Evolutionary conservation across 2,888 invertebrate species (phyloP).

Genomic region (Drosophila pseudotakahashii): DNA sequence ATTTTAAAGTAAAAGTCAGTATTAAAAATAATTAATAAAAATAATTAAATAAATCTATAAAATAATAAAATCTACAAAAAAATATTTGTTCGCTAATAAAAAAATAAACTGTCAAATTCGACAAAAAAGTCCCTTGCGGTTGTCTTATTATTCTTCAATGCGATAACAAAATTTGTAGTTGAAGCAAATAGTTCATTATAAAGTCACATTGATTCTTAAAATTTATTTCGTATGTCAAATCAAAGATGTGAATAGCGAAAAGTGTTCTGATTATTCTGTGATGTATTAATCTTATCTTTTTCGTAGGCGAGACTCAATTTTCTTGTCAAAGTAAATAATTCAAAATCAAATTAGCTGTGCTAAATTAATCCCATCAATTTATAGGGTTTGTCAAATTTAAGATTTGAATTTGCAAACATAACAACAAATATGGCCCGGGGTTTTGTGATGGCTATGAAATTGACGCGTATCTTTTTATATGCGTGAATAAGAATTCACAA

Average conservation of each 20-base stretch:
- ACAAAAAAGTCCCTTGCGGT: neutral
- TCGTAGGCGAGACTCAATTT: neutral
- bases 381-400: constrained; percentile 2
- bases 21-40: no score
- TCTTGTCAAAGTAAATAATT: constrained; percentile 25
- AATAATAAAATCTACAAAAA: no score
- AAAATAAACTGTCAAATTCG: neutral
- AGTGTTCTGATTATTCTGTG: constrained; percentile 3
- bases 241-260: constrained; percentile 10
- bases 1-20: no score
- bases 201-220: constrained; percentile 1
- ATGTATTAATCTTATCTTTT: constrained; percentile 15
- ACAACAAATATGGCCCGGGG: neutral
- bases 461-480: neutral
- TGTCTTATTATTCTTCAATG: neutral
- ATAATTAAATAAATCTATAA: no score
- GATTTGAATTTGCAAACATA: constrained; percentile 14
- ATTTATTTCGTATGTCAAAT: constrained; percentile 23
- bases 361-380: constrained; percentile 8
- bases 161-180: constrained; percentile 11
- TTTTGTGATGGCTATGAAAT: neutral
- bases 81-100: neutral
- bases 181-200: constrained; percentile 5
- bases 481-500: neutral
- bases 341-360: constrained; percentile 17